Evolutionary conservation across 37 sponge, comb jelly and placozoan species (phyloP).

Genomic region (Ianthella basta): DNA sequence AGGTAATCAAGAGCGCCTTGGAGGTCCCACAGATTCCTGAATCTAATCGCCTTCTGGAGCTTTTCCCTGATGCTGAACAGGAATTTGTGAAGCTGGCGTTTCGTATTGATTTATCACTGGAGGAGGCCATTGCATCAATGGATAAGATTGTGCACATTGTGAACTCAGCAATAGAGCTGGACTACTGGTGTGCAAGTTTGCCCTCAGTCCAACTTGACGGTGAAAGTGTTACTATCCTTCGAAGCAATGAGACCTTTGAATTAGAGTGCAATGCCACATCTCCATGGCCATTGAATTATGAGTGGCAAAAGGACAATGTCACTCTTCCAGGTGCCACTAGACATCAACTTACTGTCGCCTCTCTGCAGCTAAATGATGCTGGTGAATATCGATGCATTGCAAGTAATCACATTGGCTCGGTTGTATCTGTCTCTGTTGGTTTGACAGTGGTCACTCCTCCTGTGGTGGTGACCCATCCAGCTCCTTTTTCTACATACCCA

Average conservation of each 20-base stretch:
- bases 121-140: background rate
- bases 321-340: background rate
- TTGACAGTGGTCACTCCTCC: constrained; percentile 1
- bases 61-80: background rate
- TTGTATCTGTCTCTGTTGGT: background rate
- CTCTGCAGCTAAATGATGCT: background rate
- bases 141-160: background rate
- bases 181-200: constrained; percentile 19
- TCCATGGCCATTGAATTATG: constrained; percentile 3
- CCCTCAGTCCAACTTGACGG: background rate
- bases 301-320: constrained; percentile 17
- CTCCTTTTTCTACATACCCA: background rate
- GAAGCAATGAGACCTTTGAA: background rate
- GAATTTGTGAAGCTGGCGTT: background rate
- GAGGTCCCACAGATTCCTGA: background rate
- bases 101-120: background rate
- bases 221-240: background rate
- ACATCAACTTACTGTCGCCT: background rate
- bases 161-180: background rate
- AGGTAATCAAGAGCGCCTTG: background rate
- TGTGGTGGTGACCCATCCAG: background rate
- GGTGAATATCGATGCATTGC: constrained; percentile 17
- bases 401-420: constrained; percentile 14
- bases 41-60: background rate
- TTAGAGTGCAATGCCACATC: background rate